Evolutionary conservation across 2,888 invertebrate species (phyloP).

Genomic region (Coelogynopora nodosa): DNA sequence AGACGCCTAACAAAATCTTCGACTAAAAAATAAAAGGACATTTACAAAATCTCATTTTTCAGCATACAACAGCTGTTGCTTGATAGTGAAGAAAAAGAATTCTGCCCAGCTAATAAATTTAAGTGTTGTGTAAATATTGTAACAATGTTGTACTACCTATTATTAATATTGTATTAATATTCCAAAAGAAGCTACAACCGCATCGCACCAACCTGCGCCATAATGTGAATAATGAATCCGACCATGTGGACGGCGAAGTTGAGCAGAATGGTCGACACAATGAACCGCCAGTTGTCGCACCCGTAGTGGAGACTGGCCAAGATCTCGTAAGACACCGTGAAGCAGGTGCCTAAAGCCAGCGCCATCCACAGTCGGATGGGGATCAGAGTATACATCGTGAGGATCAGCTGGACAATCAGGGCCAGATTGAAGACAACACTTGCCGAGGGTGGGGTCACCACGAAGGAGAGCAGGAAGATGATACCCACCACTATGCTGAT

Average conservation of each 20-base stretch:
- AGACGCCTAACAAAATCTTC: no score
- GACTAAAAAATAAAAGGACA: no score
- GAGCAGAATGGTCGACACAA: constrained; percentile 68
- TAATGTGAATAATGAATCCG: constrained; percentile 84
- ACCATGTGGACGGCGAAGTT: constrained; percentile 85
- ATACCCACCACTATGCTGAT: background rate
- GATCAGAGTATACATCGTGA: constrained; percentile 85
- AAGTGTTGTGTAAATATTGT: no score
- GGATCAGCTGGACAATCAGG: constrained; percentile 70
- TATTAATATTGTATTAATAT: background rate
- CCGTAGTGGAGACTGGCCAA: constrained; percentile 62
- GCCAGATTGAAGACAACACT: constrained; percentile 52
- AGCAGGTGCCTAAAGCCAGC: constrained; percentile 73
- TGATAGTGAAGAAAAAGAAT: no score
- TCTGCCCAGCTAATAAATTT: no score
- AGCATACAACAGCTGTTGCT: no score
- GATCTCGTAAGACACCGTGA: constrained; percentile 80
- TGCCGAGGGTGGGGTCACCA: constrained; percentile 19
- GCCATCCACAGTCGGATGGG: constrained; percentile 84
- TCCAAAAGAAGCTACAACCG: background rate
- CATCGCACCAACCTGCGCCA: constrained; percentile 67
- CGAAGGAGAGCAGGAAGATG: constrained; percentile 27
- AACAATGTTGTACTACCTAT: no score
- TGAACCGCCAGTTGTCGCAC: constrained; percentile 50
- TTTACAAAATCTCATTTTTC: no score